Evolutionary conservation across 2,113 vertebrate species (phyloP).

Genomic region (Rhinogobius similis): DNA sequence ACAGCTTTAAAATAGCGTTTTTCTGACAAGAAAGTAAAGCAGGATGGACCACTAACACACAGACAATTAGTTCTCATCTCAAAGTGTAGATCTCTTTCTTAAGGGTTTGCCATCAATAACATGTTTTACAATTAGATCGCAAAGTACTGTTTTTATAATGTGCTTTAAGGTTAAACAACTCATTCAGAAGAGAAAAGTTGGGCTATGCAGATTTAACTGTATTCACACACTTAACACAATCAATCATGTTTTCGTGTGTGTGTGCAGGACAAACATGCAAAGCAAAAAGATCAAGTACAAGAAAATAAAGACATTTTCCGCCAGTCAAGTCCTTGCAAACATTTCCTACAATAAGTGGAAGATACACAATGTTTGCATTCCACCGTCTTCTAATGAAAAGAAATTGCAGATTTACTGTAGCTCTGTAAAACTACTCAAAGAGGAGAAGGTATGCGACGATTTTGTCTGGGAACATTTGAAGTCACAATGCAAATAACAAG

Average conservation of each 20-base stretch:
- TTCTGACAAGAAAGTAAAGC: too few species aligned
- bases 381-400: neutral
- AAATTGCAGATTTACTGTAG: neutral
- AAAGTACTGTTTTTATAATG: too few species aligned
- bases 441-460: neutral
- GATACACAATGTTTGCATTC: neutral
- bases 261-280: neutral
- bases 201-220: neutral
- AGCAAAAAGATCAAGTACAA: neutral
- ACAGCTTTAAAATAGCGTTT: too few species aligned
- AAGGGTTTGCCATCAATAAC: too few species aligned
- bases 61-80: too few species aligned
- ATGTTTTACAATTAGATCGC: too few species aligned
- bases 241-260: neutral
- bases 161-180: too few species aligned
- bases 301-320: neutral
- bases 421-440: neutral
- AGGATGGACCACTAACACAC: too few species aligned
- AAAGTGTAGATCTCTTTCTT: too few species aligned
- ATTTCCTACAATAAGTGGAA: neutral
- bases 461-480: constrained; percentile 5
- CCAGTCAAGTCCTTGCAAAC: neutral
- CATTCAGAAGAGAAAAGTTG: too few species aligned
- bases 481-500: constrained; percentile 29
- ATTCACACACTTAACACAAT: neutral